A percentile compares a stretch with the other conserved stretches of the same genome.
Conservation (phyloP, 1,140 invertebrate species). For the Tachypleus tridentatus region DNA sequence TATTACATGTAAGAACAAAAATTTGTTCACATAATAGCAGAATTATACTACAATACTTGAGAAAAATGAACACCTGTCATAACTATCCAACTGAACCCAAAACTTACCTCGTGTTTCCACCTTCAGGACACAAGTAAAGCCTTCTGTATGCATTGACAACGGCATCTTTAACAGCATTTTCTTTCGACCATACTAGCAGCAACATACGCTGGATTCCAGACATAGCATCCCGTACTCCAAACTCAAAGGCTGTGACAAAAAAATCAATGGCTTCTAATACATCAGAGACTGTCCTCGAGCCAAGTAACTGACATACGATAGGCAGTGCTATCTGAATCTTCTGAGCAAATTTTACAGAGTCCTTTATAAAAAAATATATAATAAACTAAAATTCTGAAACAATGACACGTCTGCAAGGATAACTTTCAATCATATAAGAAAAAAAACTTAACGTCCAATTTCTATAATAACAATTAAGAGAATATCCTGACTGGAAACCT, state of each 20-base stretch:
- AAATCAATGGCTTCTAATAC: slow-evolving; percentile 72
- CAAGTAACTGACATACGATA: slow-evolving; percentile 40
- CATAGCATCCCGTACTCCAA: slow-evolving; percentile 56
- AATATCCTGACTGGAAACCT: too few species aligned
- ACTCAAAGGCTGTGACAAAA: slow-evolving; percentile 64
- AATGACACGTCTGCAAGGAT: too few species aligned
- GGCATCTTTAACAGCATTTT: slow-evolving; percentile 47
- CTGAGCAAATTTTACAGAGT: not conserved
- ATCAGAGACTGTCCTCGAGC: slow-evolving; percentile 59
- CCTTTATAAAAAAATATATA: too few species aligned
- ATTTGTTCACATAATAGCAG: too few species aligned
- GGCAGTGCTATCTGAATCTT: not conserved
- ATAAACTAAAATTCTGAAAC: too few species aligned
- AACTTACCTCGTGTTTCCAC: not conserved
- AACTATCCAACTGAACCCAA: too few species aligned
- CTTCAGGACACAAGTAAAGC: slow-evolving; percentile 41
- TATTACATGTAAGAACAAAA: too few species aligned
- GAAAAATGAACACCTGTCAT: too few species aligned
- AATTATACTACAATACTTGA: too few species aligned
- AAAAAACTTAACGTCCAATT: too few species aligned
- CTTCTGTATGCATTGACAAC: slow-evolving; percentile 48
- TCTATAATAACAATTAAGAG: too few species aligned
- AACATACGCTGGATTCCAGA: slow-evolving; percentile 60
- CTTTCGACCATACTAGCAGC: slow-evolving; percentile 56
- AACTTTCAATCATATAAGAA: too few species aligned